Evolutionary conservation across 2,888 invertebrate genomes (phyloP), one percentile per base, ranked within the genome.

Genomic region (Harmothoe impar): DNA sequence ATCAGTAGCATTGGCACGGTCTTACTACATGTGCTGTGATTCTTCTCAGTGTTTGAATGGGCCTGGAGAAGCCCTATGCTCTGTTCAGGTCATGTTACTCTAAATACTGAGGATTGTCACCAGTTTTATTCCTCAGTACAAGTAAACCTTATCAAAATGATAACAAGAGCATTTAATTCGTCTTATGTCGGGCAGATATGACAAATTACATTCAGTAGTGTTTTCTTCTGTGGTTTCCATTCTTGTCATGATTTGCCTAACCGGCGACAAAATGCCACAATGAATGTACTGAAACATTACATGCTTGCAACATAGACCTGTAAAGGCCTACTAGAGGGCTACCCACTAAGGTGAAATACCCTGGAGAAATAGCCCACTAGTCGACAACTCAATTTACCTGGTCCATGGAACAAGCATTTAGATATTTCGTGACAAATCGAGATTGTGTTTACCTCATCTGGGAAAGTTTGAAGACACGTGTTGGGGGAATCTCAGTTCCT

Each of bases 401-500:
- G 17, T 77, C 29, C 31, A 17, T 31, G 31, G 29, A 29, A 25
- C 25, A 25, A 77, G 29, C 25, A 12, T 23, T 17, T 81, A 7
- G 20, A 33, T 33, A 10, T 81, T 81, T n/a, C 35, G 81, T 81
- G 35, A 81, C 43, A 81, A 20, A 0, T 43, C 43, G 43, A 43
- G 81, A 10, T 81, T 17, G 33, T 23, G 81, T 43, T 86, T 86
- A 54, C 17, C 51, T 54, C 56, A 31, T 54, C 29, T 31, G 52
- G 17, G 33, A 31, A 20, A 54, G 23, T n/a, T 43, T 25, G 25
- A 54, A 86, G 86, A 56, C 52, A 52, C 29, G 3, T 56, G 51
- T 86, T 52, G 86, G 86, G n/a, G 52, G 43, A 43, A 86, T 86
- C 7, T 54, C 25, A 31, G 20, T 31, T 86, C 33, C 84, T 84